phyloP scores from a whole-genome alignment of 2,888 invertebrate genomes.

The Gari tellinella region DNA sequence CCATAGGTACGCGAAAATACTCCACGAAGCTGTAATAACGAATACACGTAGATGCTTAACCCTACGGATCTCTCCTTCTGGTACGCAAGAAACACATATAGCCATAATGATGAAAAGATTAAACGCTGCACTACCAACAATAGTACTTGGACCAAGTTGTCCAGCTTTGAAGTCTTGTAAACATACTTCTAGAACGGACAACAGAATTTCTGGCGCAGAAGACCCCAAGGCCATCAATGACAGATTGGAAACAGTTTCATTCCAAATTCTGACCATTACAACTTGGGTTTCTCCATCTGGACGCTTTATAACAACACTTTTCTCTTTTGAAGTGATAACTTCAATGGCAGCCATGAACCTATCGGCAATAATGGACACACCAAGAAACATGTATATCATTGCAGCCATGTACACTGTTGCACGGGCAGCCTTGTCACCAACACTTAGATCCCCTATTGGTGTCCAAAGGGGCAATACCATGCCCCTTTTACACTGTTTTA shows the following conservation, averaged over 20 bases:
- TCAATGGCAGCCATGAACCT: conserved; percentile 99
- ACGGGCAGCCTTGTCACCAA: conserved; percentile 91
- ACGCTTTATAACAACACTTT: conserved; percentile 95
- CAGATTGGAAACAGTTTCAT: conserved; percentile 99
- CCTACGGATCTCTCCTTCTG: conserved; percentile 94
- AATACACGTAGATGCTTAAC: conserved; percentile 98
- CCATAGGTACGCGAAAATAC: conserved; percentile 99
- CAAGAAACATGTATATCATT: conserved; percentile 98
- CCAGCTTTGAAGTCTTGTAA: conserved; percentile 95
- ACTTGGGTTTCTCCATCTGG: conserved; percentile 94
- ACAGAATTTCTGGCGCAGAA: conserved; percentile 98
- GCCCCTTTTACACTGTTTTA: conserved; percentile 90
- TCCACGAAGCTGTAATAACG: conserved; percentile 98
- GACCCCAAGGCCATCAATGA: conserved; percentile 99
- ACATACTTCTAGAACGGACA: conserved; percentile 99
- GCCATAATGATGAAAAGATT: conserved; percentile 99
- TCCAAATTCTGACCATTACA: conserved; percentile 98
- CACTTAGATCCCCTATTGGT: conserved; percentile 88
- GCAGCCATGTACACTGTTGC: conserved; percentile 95
- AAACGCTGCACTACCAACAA: conserved; percentile 99
- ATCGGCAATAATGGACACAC: conserved; percentile 99
- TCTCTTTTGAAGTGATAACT: conserved; percentile 99
- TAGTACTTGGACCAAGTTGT: conserved; percentile 98
- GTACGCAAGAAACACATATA: conserved; percentile 95
- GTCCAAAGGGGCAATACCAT: conserved; percentile 95